These are phyloP conservation scores for Drosophila falleni DNA, from an alignment of 2,888 invertebrate species.

Conservation along the genomic window DNA sequence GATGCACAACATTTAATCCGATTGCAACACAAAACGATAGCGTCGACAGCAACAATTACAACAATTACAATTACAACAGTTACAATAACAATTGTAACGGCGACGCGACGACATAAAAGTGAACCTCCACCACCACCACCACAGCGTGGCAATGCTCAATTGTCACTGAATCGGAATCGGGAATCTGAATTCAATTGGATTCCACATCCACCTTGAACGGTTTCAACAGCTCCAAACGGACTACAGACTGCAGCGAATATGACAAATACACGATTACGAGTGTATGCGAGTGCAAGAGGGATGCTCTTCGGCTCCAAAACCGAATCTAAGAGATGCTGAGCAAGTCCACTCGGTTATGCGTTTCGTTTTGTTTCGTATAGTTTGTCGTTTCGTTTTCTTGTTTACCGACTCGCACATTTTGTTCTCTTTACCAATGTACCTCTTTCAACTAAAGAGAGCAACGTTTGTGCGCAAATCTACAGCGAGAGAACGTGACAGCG, in stretches of 20 bases:
- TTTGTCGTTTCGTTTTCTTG: conserved; percentile 6
- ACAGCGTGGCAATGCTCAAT: conserved; percentile 71
- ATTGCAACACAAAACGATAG: neutral
- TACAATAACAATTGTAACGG: conserved; percentile 35
- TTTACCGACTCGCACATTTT: neutral
- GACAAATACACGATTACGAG: too few relatives aligned
- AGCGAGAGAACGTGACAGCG: neutral
- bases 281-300: conserved; percentile 27
- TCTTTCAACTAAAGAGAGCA: conserved; percentile 40
- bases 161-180: conserved; percentile 54
- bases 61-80: neutral
- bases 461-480: neutral
- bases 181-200: conserved; percentile 47
- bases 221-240: conserved; percentile 30
- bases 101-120: conserved; percentile 32
- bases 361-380: conserved; percentile 2
- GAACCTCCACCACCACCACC: conserved; percentile 55
- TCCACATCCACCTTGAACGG: conserved; percentile 45
- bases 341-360: conserved; percentile 12
- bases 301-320: conserved; percentile 41
- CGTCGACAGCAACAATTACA: neutral
- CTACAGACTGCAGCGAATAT: conserved; percentile 5
- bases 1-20: neutral
- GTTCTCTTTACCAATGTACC: conserved; percentile 32
- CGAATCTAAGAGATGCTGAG: conserved; percentile 36